Percentiles rank a stretch among this genome's conserved stretches.
phyloP scores from a whole-genome alignment of 2,888 invertebrate species.

The Chaetogeoica ovagalla region DNA sequence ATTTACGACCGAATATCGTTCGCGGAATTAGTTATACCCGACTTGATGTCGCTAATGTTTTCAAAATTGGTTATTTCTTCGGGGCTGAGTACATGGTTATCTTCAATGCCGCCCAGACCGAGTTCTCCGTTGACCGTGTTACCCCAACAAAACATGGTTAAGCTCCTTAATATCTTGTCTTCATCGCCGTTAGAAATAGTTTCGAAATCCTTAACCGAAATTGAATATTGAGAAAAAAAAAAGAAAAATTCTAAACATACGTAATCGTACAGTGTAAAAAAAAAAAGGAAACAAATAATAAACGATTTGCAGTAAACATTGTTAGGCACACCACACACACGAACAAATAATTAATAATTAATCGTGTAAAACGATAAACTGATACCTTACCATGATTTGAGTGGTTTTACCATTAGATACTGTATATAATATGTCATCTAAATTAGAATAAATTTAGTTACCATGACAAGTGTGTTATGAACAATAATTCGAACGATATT shows the following conservation, averaged over 20 bases:
- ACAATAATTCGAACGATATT: neutral
- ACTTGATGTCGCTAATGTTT: conserved; percentile 36
- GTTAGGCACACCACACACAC: neutral
- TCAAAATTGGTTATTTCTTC: conserved; percentile 57
- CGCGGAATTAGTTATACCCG: conserved; percentile 12
- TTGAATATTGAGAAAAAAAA: neutral
- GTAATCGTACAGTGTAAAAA: neutral
- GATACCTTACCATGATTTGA: conserved; percentile 16
- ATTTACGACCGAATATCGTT: neutral
- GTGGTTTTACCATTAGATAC: conserved; percentile 19
- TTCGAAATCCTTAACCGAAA: conserved; percentile 16
- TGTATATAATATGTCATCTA: neutral
- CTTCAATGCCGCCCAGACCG: conserved; percentile 76
- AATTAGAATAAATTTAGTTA: neutral
- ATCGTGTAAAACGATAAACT: conserved; percentile 2
- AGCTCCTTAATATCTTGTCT: neutral
- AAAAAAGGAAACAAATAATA: neutral
- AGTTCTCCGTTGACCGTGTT: conserved; percentile 76
- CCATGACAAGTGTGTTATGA: too few species aligned
- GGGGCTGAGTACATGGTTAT: conserved; percentile 66
- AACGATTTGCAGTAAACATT: neutral
- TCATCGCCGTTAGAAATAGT: neutral
- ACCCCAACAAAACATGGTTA: conserved; percentile 68
- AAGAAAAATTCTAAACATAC: neutral
- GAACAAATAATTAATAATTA: neutral